phyloP scores from a whole-genome alignment of 2,113 vertebrate species.

The Micromys minutus region DNA sequence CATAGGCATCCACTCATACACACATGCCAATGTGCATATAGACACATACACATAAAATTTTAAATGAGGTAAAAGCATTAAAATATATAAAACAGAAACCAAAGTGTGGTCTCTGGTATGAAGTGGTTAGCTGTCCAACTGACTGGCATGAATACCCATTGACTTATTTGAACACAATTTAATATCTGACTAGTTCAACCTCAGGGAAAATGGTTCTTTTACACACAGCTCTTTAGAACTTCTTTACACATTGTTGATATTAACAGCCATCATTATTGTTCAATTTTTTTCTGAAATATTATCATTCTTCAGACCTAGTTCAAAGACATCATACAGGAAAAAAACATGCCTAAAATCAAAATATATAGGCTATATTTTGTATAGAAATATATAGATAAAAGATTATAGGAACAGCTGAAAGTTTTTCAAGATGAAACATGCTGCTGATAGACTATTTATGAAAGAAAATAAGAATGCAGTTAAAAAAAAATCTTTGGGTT shows the following conservation, averaged over 20 bases:
- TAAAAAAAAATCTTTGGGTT: background rate
- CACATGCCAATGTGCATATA: background rate
- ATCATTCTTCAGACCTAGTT: background rate
- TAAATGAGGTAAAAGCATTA: background rate
- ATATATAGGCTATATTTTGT: too few species aligned
- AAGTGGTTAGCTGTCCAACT: background rate
- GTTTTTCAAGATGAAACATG: background rate
- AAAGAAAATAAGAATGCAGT: background rate
- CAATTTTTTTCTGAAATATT: slow-evolving; percentile 16
- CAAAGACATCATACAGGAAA: background rate
- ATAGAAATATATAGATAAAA: background rate
- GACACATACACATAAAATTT: background rate
- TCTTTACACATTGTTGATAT: background rate
- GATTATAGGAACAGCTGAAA: background rate
- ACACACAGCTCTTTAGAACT: background rate
- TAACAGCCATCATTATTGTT: background rate
- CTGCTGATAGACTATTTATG: background rate
- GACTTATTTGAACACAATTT: background rate
- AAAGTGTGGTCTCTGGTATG: background rate
- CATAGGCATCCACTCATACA: background rate
- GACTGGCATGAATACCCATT: background rate
- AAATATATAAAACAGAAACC: background rate
- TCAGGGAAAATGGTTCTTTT: background rate
- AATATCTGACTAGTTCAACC: background rate
- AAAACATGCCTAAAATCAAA: background rate